Evolutionary conservation across 1,140 invertebrate genomes (phyloP).

Genomic region (Pogonognathellus flavescens): DNA sequence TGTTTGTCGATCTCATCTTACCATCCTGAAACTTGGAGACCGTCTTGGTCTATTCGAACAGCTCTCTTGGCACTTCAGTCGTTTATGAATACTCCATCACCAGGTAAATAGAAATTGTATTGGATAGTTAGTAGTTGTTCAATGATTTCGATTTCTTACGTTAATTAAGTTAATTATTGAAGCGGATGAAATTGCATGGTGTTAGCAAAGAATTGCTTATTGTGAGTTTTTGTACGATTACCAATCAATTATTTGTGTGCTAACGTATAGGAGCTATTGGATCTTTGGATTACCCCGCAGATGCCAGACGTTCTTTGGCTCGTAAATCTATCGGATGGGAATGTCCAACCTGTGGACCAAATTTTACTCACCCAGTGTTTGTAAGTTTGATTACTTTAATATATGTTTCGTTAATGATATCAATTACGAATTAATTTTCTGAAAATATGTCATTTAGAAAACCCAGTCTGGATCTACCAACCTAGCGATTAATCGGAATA

Average conservation of each 20-base stretch:
- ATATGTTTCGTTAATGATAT: too few relatives aligned
- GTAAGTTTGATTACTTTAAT: background rate
- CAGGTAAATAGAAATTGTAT: too few relatives aligned
- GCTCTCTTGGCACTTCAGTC: slow-evolving; percentile 92
- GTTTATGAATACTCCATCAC: slow-evolving; percentile 88
- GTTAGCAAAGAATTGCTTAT: too few relatives aligned
- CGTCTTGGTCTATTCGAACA: slow-evolving; percentile 96
- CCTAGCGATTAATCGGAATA: too few relatives aligned
- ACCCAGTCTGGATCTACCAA: too few relatives aligned
- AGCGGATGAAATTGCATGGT: too few relatives aligned
- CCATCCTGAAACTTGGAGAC: slow-evolving; percentile 97
- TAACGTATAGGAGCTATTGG: slow-evolving; percentile 56
- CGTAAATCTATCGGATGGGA: slow-evolving; percentile 75
- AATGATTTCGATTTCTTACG: too few relatives aligned
- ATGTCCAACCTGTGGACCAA: slow-evolving; percentile 75
- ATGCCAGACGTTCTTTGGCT: slow-evolving; percentile 86
- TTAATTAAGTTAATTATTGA: too few relatives aligned
- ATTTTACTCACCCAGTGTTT: background rate
- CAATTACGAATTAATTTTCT: too few relatives aligned
- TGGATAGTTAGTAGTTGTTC: too few relatives aligned
- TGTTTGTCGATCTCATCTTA: slow-evolving; percentile 97
- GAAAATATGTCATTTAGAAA: too few relatives aligned
- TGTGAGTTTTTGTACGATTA: too few relatives aligned
- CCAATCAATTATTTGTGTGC: background rate
- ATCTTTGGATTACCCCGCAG: slow-evolving; percentile 76